Evolutionary conservation across 2,113 vertebrate genomes (phyloP).

Genomic region (Ptilonorhynchus violaceus): DNA sequence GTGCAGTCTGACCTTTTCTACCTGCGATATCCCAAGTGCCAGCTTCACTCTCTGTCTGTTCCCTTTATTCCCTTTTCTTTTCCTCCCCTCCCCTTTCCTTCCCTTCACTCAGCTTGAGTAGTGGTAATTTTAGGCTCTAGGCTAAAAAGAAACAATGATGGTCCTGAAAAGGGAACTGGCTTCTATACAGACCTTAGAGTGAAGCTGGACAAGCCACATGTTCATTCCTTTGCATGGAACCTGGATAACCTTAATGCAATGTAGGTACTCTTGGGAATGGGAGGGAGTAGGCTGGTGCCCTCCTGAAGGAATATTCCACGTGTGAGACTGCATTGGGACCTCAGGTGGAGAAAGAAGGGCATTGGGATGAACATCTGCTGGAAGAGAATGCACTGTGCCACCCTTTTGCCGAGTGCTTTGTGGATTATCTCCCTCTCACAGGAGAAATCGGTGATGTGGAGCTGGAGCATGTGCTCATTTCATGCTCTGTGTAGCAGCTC

Average conservation of each 20-base stretch:
- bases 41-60: neutral
- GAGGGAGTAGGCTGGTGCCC: neutral
- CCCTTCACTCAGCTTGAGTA: neutral
- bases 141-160: neutral
- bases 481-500: neutral
- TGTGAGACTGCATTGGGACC: neutral
- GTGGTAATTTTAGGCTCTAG: neutral
- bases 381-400: neutral
- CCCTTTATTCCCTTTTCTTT: neutral
- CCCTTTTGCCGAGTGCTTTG: neutral
- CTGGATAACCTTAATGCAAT: neutral
- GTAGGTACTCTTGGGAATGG: neutral
- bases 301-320: neutral
- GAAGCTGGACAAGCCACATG: neutral
- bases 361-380: neutral
- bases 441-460: neutral
- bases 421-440: neutral
- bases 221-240: neutral
- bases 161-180: neutral
- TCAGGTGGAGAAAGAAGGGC: neutral
- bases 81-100: neutral
- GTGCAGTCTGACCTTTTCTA: constrained; percentile 16
- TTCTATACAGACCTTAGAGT: neutral
- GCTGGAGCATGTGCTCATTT: neutral
- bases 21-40: neutral